Percentiles rank a stretch among this genome's conserved stretches.
Evolutionary conservation across 2,113 vertebrate species (phyloP).

Genomic region (Rhinichthys klamathensis): DNA sequence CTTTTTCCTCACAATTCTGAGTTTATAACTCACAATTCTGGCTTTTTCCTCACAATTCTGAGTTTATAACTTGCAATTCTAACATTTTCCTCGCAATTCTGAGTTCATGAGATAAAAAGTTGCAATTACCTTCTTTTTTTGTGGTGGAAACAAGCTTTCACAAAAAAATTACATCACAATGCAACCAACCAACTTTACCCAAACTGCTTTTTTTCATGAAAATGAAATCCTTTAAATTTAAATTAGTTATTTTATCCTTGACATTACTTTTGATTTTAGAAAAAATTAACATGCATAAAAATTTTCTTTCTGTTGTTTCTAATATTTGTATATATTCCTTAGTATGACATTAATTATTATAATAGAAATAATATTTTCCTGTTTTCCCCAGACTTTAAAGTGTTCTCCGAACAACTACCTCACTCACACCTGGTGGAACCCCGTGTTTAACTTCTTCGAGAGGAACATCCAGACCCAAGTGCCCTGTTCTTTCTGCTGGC

Average conservation of each 20-base stretch:
- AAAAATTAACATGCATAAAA: background rate
- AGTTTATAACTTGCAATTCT: too few species aligned
- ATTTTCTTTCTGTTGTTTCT: background rate
- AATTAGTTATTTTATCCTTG: too few species aligned
- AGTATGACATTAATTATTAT: background rate
- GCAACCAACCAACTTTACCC: too few species aligned
- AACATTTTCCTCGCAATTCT: too few species aligned
- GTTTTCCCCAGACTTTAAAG: slow-evolving; percentile 82
- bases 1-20: too few species aligned
- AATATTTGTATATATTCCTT: background rate
- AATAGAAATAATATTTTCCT: background rate
- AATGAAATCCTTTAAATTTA: background rate
- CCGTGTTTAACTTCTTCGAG: slow-evolving; percentile 94
- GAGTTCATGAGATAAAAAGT: too few species aligned
- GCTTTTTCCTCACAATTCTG: too few species aligned
- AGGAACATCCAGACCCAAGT: slow-evolving; percentile 91
- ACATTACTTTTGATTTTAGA: background rate
- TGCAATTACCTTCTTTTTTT: too few species aligned
- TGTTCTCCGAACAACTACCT: slow-evolving; percentile 92
- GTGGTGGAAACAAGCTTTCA: too few species aligned
- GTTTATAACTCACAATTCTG: too few species aligned
- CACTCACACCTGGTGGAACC: slow-evolving; percentile 97
- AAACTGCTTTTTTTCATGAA: too few species aligned
- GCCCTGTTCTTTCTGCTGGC: slow-evolving; percentile 93
- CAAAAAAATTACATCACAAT: too few species aligned